A percentile compares a stretch with the other conserved stretches of the same genome.
Conservation (phyloP, 2,113 vertebrate genomes). For the Cepphus grylle region DNA sequence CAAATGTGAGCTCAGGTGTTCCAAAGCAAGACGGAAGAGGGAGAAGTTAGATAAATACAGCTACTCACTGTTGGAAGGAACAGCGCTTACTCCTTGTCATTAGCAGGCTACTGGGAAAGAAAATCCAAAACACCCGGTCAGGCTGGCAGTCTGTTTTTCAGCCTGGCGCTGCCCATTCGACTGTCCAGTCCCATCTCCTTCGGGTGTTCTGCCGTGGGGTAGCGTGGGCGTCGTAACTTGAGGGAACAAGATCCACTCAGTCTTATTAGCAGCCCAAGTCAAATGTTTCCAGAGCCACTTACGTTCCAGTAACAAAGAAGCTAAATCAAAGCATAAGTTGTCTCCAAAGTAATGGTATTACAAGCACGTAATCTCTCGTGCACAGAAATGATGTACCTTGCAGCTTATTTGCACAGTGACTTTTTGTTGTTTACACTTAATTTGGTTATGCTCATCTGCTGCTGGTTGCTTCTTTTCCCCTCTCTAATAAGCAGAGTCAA, state of each 20-base stretch:
- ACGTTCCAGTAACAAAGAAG: neutral
- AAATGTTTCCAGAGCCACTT: neutral
- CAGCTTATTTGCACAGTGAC: neutral
- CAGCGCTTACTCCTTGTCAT: neutral
- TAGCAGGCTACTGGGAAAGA: neutral
- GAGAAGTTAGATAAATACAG: neutral
- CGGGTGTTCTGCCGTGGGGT: neutral
- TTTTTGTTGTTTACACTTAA: neutral
- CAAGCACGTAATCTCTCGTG: neutral
- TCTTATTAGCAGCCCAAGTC: neutral
- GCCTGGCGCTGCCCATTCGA: neutral
- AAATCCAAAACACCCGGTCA: rapidly evolving
- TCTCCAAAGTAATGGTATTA: neutral
- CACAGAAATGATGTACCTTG: neutral
- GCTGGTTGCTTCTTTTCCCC: neutral
- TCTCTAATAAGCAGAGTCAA: neutral
- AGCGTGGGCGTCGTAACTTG: neutral
- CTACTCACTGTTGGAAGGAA: neutral
- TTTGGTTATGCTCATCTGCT: neutral
- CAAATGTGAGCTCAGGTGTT: neutral
- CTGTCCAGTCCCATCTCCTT: neutral
- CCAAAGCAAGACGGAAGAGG: neutral
- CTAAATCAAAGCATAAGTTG: neutral
- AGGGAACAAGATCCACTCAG: neutral
- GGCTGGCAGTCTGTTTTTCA: neutral